Conservation (phyloP, 2,113 vertebrate genomes). For the Excalfactoria chinensis region DNA sequence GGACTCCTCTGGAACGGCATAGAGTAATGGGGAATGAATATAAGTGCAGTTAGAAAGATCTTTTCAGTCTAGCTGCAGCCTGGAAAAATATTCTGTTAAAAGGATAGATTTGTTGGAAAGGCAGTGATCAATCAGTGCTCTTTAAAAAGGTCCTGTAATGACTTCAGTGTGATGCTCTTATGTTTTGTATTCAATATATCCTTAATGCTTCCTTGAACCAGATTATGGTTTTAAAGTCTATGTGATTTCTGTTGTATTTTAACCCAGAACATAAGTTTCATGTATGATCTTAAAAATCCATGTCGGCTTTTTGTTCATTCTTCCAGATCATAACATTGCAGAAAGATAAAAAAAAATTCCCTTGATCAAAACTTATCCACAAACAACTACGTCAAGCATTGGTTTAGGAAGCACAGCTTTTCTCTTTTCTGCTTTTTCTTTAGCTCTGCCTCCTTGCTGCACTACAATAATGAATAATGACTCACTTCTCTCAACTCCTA, state of each 20-base stretch:
- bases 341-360: not conserved
- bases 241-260: not conserved
- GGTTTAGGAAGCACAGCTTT: not conserved
- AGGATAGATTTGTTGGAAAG: not conserved
- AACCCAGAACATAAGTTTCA: not conserved
- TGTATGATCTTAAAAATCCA: not conserved
- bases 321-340: not conserved
- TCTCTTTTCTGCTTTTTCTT: conserved; percentile 35
- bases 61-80: not conserved
- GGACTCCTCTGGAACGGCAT: not conserved
- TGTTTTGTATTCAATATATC: not conserved
- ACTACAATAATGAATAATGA: not conserved
- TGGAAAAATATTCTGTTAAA: not conserved
- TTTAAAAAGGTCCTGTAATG: not conserved
- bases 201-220: not conserved
- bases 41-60: not conserved
- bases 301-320: not conserved
- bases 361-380: not conserved
- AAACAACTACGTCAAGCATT: not conserved
- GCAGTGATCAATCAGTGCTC: fast-evolving
- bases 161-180: not conserved
- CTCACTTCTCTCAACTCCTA: conserved; percentile 56
- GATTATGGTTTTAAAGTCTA: not conserved
- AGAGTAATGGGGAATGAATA: not conserved
- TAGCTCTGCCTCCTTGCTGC: not conserved